These are phyloP conservation scores for Natrix natrix DNA, from an alignment of 2,797 vertebrate species.

Conservation along the genomic window DNA sequence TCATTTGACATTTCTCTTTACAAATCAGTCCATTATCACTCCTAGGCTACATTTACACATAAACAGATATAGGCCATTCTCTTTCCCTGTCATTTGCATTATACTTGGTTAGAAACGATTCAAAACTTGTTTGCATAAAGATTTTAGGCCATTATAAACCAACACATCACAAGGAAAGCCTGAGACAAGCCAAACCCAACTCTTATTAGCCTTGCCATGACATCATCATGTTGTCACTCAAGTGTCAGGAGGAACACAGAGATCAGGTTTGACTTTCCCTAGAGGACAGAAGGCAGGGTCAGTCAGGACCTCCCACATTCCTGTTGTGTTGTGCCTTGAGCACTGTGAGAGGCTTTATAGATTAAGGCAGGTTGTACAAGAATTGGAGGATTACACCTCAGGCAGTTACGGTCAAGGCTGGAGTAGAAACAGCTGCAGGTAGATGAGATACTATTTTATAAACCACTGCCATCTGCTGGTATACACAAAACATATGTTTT, in stretches of 20 bases:
- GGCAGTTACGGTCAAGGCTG: neutral
- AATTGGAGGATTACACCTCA: neutral
- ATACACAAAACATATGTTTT: neutral
- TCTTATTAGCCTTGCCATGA: neutral
- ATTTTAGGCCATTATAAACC: too few species aligned
- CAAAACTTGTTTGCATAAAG: neutral
- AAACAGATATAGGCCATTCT: neutral
- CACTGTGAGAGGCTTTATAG: neutral
- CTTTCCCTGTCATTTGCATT: neutral
- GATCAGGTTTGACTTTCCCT: neutral
- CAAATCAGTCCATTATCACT: neutral
- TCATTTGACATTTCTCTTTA: neutral
- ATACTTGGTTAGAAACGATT: neutral
- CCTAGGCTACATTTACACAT: too few species aligned
- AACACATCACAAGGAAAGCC: neutral
- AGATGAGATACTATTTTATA: neutral
- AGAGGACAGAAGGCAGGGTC: neutral
- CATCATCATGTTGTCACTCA: neutral
- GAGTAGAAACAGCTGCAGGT: neutral
- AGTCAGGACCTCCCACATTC: neutral
- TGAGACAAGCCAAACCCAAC: neutral
- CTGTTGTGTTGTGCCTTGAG: neutral
- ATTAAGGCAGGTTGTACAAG: neutral
- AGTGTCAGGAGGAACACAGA: neutral
- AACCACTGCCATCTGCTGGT: neutral